These are phyloP conservation scores for Zaprionus lineosus DNA, from an alignment of 2,888 invertebrate species.

Conservation along the genomic window DNA sequence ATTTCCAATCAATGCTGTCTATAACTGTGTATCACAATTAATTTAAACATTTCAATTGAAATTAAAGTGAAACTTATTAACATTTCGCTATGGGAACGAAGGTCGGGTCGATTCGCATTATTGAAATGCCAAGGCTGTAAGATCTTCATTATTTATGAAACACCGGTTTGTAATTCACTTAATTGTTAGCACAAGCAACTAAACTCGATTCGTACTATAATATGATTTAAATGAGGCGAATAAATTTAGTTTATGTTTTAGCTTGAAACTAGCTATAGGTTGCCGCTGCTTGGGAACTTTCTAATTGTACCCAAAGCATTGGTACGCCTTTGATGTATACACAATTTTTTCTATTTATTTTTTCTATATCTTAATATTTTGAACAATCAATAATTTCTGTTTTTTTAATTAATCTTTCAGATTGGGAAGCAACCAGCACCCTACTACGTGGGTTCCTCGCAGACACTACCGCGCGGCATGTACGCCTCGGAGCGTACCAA, in stretches of 20 bases:
- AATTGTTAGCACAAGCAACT: too few relatives aligned
- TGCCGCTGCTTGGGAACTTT: too few relatives aligned
- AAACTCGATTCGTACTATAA: not conserved
- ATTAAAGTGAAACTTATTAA: slow-evolving; percentile 49
- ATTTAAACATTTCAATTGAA: slow-evolving; percentile 16
- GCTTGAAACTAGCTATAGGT: too few relatives aligned
- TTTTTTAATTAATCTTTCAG: too few relatives aligned
- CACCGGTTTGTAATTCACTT: not conserved
- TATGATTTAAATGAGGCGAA: too few relatives aligned
- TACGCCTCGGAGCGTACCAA: slow-evolving; percentile 83
- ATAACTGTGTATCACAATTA: slow-evolving; percentile 16
- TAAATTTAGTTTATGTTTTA: too few relatives aligned
- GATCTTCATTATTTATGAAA: not conserved
- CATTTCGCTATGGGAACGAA: slow-evolving; percentile 35
- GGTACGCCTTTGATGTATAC: too few relatives aligned
- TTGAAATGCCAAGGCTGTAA: slow-evolving; percentile 19
- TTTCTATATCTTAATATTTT: too few relatives aligned
- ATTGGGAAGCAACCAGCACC: slow-evolving; percentile 82
- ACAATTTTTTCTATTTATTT: too few relatives aligned
- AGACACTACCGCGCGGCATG: slow-evolving; percentile 84
- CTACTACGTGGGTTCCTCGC: slow-evolving; percentile 82
- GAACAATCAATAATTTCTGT: too few relatives aligned
- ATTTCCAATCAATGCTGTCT: slow-evolving; percentile 28
- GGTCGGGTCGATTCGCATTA: slow-evolving; percentile 41
- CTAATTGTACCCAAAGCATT: too few relatives aligned